Evolutionary conservation across 2,113 vertebrate species (phyloP).

Genomic region (Gadus chalcogrammus): DNA sequence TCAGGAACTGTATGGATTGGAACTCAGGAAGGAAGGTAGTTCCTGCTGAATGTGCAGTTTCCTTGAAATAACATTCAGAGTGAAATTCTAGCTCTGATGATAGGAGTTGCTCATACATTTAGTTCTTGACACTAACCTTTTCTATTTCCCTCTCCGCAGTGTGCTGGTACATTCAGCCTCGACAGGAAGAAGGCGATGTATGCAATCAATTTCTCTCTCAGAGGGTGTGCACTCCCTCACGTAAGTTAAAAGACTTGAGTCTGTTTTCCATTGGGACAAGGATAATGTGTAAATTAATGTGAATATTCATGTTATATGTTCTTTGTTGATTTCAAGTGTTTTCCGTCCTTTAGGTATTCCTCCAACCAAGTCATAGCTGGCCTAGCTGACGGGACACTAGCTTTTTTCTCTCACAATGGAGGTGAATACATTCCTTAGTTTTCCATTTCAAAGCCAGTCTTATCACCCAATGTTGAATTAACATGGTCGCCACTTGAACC

Average conservation of each 20-base stretch:
- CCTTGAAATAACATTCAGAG: neutral
- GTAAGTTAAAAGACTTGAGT: conserved; percentile 51
- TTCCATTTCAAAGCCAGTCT: neutral
- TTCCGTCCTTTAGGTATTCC: conserved; percentile 56
- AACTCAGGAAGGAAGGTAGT: conserved; percentile 78
- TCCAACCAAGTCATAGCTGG: conserved; percentile 69
- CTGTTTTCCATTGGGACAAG: too few relatives aligned
- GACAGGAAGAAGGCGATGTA: conserved; percentile 56
- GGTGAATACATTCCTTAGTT: conserved; percentile 43
- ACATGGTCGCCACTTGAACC: neutral
- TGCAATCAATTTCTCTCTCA: conserved; percentile 65
- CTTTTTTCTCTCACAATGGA: conserved; percentile 67
- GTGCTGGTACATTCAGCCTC: conserved; percentile 70
- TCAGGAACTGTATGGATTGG: conserved; percentile 77
- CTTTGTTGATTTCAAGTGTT: neutral
- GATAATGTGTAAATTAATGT: too few relatives aligned
- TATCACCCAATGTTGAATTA: neutral
- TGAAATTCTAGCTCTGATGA: neutral
- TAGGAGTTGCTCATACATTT: neutral
- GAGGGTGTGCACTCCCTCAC: conserved; percentile 74
- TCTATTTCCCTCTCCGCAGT: conserved; percentile 39
- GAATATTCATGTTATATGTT: neutral
- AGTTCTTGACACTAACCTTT: neutral
- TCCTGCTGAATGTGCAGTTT: conserved; percentile 33
- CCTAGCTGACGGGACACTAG: conserved; percentile 71